Percentiles rank a stretch among this genome's conserved stretches.
phyloP scores from a whole-genome alignment of 1,140 invertebrate species.

The Plectrocnemia conspersa region DNA sequence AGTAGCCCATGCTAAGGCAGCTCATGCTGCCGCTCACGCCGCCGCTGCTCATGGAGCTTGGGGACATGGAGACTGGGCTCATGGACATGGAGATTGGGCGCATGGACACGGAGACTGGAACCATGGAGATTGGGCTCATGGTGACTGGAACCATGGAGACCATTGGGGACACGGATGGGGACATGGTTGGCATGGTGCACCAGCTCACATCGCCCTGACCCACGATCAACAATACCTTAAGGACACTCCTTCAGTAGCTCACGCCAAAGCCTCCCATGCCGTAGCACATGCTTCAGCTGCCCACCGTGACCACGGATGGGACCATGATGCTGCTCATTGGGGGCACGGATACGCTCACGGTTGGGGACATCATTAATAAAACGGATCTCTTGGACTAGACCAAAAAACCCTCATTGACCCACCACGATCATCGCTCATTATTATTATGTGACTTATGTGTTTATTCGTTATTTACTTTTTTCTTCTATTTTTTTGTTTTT shows the following conservation, averaged over 20 bases:
- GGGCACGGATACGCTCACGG: neutral
- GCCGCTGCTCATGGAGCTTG: neutral
- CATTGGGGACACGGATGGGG: too few species aligned
- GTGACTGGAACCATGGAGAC: neutral
- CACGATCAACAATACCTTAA: neutral
- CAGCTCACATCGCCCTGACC: neutral
- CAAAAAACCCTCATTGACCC: neutral
- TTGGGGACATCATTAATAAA: constrained; percentile 6
- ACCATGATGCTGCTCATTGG: neutral
- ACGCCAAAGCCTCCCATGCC: neutral
- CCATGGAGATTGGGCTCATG: constrained; percentile 1
- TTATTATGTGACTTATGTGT: too few species aligned
- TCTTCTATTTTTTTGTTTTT: too few species aligned
- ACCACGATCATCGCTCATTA: constrained; percentile 6
- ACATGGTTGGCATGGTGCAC: neutral
- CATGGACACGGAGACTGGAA: constrained; percentile 1
- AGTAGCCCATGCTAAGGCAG: too few species aligned
- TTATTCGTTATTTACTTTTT: too few species aligned
- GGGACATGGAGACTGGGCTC: constrained; percentile 1
- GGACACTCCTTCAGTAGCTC: constrained; percentile 4
- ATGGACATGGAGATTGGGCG: neutral
- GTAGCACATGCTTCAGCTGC: neutral
- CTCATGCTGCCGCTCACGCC: too few species aligned
- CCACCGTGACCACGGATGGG: constrained; percentile 2
- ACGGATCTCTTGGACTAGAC: too few species aligned